phyloP scores from a whole-genome alignment of 2,888 invertebrate genomes.

The Drosophila anomelani region DNA sequence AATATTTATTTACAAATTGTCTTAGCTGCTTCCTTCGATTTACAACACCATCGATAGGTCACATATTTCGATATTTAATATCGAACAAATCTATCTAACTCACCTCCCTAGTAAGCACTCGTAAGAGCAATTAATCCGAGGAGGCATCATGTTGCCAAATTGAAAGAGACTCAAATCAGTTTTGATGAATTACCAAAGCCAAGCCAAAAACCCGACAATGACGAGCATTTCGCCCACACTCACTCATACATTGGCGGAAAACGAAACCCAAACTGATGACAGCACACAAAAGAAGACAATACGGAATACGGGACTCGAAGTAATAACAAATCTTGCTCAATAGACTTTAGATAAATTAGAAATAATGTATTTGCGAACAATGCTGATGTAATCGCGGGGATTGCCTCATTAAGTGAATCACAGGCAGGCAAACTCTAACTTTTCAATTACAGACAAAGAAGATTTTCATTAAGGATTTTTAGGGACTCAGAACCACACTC shows the following conservation, averaged over 20 bases:
- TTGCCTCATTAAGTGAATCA: constrained; percentile 36
- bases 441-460: constrained; percentile 18
- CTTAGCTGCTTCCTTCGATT: not conserved
- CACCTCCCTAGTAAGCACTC: not conserved
- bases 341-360: constrained; percentile 38
- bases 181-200: constrained; percentile 65
- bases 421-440: constrained; percentile 1
- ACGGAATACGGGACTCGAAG: constrained; percentile 28
- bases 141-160: constrained; percentile 55
- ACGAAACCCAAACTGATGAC: constrained; percentile 47
- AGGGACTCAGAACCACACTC: not conserved
- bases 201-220: constrained; percentile 35
- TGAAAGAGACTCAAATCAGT: constrained; percentile 35
- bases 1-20: not conserved
- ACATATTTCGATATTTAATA: no score
- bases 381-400: constrained; percentile 33
- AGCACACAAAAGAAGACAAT: constrained; percentile 33
- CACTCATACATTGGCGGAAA: constrained; percentile 22
- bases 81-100: not conserved
- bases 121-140: constrained; percentile 13
- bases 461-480: not conserved
- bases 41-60: not conserved
- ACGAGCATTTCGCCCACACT: constrained; percentile 30
- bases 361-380: constrained; percentile 16
- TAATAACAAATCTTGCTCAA: constrained; percentile 35